A percentile compares a stretch with the other conserved stretches of the same genome.
These are phyloP conservation scores for Anguilla rostrata DNA, from an alignment of 2,113 vertebrate species.

Conservation along the genomic window DNA sequence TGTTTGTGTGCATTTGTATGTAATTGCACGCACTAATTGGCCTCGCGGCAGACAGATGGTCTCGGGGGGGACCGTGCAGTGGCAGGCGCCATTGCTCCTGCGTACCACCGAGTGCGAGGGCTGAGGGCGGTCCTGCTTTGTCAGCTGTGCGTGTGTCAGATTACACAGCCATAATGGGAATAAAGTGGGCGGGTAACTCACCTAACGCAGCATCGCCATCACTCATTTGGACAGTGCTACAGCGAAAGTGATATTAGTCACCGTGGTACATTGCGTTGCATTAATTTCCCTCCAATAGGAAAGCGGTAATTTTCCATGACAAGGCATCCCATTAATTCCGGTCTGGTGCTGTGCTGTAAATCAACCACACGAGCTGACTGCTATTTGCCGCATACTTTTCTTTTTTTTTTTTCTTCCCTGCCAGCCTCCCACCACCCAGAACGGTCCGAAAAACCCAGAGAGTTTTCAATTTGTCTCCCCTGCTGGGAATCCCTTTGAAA, in stretches of 20 bases:
- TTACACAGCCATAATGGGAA: constrained; percentile 22
- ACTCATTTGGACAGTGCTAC: constrained; percentile 49
- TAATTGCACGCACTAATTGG: constrained; percentile 49
- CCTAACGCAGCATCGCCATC: constrained; percentile 41
- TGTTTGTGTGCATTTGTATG: constrained; percentile 21
- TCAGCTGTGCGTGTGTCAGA: constrained; percentile 52
- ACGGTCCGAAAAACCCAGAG: neutral
- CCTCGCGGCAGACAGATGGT: constrained; percentile 47
- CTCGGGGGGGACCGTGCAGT: constrained; percentile 58
- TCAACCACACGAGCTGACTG: neutral
- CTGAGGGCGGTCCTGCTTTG: constrained; percentile 62
- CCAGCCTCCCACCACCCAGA: neutral
- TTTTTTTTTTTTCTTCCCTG: neutral
- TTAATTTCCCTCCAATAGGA: constrained; percentile 42
- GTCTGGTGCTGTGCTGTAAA: neutral
- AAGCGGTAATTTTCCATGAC: constrained; percentile 4
- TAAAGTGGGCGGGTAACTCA: constrained; percentile 22
- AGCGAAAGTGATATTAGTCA: constrained; percentile 47
- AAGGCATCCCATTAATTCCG: neutral
- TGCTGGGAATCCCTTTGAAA: neutral
- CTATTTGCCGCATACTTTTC: neutral
- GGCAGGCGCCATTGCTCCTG: constrained; percentile 58
- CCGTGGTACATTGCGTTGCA: constrained; percentile 30
- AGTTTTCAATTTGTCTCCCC: constrained; percentile 1
- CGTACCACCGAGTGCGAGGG: constrained; percentile 50